These are phyloP conservation scores for Poeciliopsis gracilis DNA, from an alignment of 2,797 vertebrate genomes.

Conservation along the genomic window DNA sequence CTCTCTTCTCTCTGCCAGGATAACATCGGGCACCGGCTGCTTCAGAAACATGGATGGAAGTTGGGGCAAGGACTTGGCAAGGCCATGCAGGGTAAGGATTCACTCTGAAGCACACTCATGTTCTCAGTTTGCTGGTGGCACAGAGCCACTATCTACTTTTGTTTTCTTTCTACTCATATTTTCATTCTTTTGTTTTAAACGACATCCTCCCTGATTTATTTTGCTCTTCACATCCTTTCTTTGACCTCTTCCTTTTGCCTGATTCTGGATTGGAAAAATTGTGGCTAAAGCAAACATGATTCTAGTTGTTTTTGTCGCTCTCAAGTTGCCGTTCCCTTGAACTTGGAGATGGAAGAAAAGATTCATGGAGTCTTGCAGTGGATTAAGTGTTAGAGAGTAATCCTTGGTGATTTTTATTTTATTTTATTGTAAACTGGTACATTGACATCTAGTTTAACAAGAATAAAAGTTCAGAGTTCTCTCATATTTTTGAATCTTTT, in stretches of 20 bases:
- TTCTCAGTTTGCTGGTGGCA: slow-evolving; percentile 49
- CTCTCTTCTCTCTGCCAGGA: slow-evolving; percentile 96
- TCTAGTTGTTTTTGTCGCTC: slow-evolving; percentile 32
- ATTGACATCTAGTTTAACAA: slow-evolving; percentile 3
- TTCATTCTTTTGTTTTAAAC: slow-evolving; percentile 34
- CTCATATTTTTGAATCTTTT: background rate
- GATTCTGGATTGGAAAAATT: slow-evolving; percentile 29
- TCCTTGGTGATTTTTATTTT: slow-evolving; percentile 13
- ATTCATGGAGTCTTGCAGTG: slow-evolving; percentile 15
- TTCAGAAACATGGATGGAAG: slow-evolving; percentile 99
- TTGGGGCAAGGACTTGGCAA: slow-evolving; percentile 99
- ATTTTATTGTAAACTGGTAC: slow-evolving; percentile 13
- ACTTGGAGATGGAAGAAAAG: slow-evolving; percentile 28
- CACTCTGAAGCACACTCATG: slow-evolving; percentile 26
- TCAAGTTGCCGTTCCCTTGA: slow-evolving; percentile 25
- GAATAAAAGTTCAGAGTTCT: background rate
- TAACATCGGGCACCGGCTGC: slow-evolving; percentile 99
- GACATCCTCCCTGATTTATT: slow-evolving; percentile 31
- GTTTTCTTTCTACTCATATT: slow-evolving; percentile 31
- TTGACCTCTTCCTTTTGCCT: slow-evolving; percentile 50
- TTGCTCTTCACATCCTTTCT: slow-evolving; percentile 49
- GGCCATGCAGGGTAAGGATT: slow-evolving; percentile 95
- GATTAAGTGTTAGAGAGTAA: slow-evolving; percentile 10
- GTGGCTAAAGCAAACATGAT: slow-evolving; percentile 27
- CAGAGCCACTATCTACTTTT: slow-evolving; percentile 32